Evolutionary conservation across 2,888 invertebrate species (phyloP).

Genomic region (Lasiommata megera): DNA sequence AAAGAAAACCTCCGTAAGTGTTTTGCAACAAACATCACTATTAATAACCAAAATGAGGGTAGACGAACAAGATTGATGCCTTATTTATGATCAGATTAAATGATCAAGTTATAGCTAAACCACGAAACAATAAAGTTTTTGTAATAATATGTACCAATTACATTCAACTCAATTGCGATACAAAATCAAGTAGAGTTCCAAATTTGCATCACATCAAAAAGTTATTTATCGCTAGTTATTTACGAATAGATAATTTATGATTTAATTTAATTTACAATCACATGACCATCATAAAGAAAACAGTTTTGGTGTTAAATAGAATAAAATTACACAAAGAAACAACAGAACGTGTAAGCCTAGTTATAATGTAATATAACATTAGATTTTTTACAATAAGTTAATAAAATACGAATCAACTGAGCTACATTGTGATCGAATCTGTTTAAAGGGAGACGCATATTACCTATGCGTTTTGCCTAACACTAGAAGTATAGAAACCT

Average conservation of each 20-base stretch:
- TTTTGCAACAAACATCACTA: too few relatives aligned
- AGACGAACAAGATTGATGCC: too few relatives aligned
- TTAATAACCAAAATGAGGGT: too few relatives aligned
- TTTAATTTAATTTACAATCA: not conserved
- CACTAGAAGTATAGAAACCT: conserved; percentile 22
- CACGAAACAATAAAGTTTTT: not conserved
- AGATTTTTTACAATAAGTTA: conserved; percentile 72
- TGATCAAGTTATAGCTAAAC: not conserved
- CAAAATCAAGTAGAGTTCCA: not conserved
- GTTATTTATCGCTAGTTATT: not conserved
- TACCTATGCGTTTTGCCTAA: conserved; percentile 14
- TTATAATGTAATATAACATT: conserved; percentile 53
- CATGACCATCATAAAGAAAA: not conserved
- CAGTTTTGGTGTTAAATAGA: conserved; percentile 26
- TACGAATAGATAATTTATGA: not conserved
- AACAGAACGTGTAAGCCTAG: conserved; percentile 49
- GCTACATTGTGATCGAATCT: conserved; percentile 78
- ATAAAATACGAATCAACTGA: conserved; percentile 73
- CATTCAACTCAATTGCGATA: not conserved
- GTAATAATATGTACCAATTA: not conserved
- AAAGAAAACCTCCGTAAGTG: too few relatives aligned
- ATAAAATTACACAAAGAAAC: conserved; percentile 41
- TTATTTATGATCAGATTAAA: not conserved
- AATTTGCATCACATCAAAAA: not conserved
- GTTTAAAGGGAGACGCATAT: conserved; percentile 34